Evolutionary conservation across 2,888 invertebrate genomes (phyloP), one percentile per base, ranked within the genome.

Genomic region (Cephus runcator): DNA sequence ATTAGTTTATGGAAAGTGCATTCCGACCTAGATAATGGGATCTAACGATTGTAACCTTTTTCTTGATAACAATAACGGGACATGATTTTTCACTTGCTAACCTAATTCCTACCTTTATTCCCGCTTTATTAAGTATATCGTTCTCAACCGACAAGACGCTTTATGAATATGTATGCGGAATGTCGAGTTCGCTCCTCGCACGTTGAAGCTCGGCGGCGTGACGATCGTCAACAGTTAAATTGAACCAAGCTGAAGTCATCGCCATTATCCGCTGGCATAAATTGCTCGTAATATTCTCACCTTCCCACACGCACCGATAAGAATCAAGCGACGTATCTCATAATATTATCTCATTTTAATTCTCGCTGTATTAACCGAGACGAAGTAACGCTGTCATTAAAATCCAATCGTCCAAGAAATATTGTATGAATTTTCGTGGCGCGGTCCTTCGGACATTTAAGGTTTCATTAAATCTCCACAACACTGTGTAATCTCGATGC

Each of bases 1-100:
- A 81, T 79, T 73, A 79, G 76, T 75, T 73, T 81, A 81, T 79
- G 81, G 77, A 79, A 79, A 81, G 73, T 76, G 35, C 71, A 71
- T 71, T 71, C 71, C 23, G 12, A 71, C 71, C 71, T 33, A 71
- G 33, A 34, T 11, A 0, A 71, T 34, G 30, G 31, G 30, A 30
- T 71, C 30, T 33, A 23, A 71, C 30, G 31, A 71, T 71, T 71
- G 30, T 11, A 9, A 71, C 30, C 1, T 33, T 71, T 71, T 33
- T 56, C 56, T 56, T 56, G 23, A 56, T 23, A 56, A 56, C 56
- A 56, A 56, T 56, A 56, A 56, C 56, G 56, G 56, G 56, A 23
- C 56, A 23, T 56, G 23, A 23, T 23, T 56, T 56, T 56, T 56
- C 23, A 23, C 9, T 56, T 9, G 56, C 9, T 56, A 56, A 56